Percentiles rank a stretch among this genome's conserved stretches.
phyloP scores from a whole-genome alignment of 2,113 vertebrate genomes.

The Pao palembangensis region DNA sequence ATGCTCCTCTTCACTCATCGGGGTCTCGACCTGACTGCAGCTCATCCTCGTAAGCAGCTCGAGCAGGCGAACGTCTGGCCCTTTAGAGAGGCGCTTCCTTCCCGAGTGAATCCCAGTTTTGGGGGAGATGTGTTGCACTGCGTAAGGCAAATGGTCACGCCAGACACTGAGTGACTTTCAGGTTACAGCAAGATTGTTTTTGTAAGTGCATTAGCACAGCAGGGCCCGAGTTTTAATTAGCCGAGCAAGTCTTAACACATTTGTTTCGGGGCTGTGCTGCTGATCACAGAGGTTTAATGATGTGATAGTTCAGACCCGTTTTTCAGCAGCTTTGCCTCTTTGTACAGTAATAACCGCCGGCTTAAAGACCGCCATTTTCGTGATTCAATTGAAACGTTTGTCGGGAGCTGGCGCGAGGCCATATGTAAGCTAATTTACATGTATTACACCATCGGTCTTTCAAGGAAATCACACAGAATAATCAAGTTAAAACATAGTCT shows the following conservation, averaged over 20 bases:
- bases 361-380: slow-evolving; percentile 30
- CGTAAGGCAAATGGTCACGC: too few species aligned
- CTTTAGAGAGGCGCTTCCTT: too few species aligned
- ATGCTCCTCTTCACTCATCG: too few species aligned
- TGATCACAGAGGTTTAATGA: slow-evolving; percentile 56
- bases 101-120: too few species aligned
- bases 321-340: slow-evolving; percentile 43
- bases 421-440: slow-evolving; percentile 28
- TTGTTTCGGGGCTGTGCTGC: slow-evolving; percentile 48
- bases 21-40: too few species aligned
- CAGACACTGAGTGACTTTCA: not conserved
- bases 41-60: too few species aligned
- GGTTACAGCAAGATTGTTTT: slow-evolving; percentile 44
- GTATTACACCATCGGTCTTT: slow-evolving; percentile 18
- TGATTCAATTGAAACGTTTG: slow-evolving; percentile 43
- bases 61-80: not conserved
- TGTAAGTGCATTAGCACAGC: slow-evolving; percentile 51
- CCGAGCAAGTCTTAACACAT: slow-evolving; percentile 55
- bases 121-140: too few species aligned
- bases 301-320: slow-evolving; percentile 49
- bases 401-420: slow-evolving; percentile 23
- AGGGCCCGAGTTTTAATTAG: slow-evolving; percentile 58
- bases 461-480: slow-evolving; percentile 3
- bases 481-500: not conserved
- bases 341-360: slow-evolving; percentile 51